These are phyloP conservation scores for Euglossa dilemma DNA, from an alignment of 1,140 invertebrate species.

Conservation along the genomic window DNA sequence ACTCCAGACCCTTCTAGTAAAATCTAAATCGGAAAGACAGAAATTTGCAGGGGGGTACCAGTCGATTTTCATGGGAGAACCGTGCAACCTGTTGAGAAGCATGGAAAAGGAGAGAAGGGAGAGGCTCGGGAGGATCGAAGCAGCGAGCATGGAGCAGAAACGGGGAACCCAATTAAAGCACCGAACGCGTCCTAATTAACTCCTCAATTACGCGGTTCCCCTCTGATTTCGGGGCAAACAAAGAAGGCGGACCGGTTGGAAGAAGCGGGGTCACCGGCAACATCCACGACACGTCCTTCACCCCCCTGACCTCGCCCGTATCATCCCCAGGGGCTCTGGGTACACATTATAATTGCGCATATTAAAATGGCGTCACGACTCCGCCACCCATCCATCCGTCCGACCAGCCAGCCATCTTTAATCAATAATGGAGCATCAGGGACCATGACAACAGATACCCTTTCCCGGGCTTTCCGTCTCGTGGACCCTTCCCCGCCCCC, in stretches of 20 bases:
- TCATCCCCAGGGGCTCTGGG: conserved; percentile 61
- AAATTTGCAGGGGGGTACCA: not conserved
- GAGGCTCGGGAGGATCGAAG: not conserved
- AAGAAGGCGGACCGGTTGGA: conserved; percentile 70
- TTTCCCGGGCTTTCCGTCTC: conserved; percentile 77
- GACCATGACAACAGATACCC: conserved; percentile 83
- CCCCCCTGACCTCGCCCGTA: conserved; percentile 18
- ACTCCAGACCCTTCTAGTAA: too few relatives aligned
- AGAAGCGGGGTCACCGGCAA: conserved; percentile 49
- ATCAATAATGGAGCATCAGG: conserved; percentile 83
- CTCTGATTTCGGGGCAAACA: conserved; percentile 77
- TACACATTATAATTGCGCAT: conserved; percentile 82
- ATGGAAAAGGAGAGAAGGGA: not conserved
- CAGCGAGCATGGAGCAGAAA: conserved; percentile 16
- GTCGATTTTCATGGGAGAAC: not conserved
- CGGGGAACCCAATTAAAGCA: conserved; percentile 76
- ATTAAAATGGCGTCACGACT: conserved; percentile 81
- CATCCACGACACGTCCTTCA: conserved; percentile 29
- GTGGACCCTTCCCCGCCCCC: conserved; percentile 71
- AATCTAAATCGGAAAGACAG: not conserved
- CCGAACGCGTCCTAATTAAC: conserved; percentile 80
- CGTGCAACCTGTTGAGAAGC: conserved; percentile 69
- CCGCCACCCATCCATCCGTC: conserved; percentile 64
- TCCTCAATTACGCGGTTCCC: conserved; percentile 79
- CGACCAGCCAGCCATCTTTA: conserved; percentile 80